phyloP scores from a whole-genome alignment of 2,797 vertebrate genomes.

The Sparus aurata region DNA sequence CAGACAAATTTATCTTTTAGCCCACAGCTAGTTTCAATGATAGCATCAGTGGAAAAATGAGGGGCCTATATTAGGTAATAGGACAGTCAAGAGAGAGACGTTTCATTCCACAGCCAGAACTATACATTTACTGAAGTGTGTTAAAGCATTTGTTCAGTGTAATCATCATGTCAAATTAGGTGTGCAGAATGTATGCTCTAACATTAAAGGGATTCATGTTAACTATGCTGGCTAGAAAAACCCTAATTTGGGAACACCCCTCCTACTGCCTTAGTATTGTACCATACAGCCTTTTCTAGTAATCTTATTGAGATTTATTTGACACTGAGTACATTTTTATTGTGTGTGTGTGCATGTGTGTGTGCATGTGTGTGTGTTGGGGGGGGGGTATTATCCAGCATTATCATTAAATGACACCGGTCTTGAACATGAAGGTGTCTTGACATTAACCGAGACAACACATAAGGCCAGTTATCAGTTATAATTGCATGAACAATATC shows the following conservation, averaged over 20 bases:
- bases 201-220: slow-evolving; percentile 44
- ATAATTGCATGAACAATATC: too few species aligned
- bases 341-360: too few species aligned
- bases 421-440: too few species aligned
- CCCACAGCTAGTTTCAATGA: slow-evolving; percentile 61
- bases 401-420: too few species aligned
- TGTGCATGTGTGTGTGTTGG: too few species aligned
- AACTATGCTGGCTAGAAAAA: not conserved
- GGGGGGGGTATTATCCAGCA: too few species aligned
- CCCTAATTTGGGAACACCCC: not conserved
- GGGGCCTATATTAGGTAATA: slow-evolving; percentile 53
- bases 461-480: too few species aligned
- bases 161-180: slow-evolving; percentile 53
- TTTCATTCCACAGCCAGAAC: slow-evolving; percentile 42
- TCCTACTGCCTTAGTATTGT: not conserved
- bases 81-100: slow-evolving; percentile 39
- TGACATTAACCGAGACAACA: too few species aligned
- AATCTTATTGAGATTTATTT: not conserved
- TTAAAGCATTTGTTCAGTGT: slow-evolving; percentile 43
- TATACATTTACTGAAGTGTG: slow-evolving; percentile 32
- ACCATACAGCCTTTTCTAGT: not conserved
- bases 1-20: slow-evolving; percentile 66
- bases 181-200: slow-evolving; percentile 23
- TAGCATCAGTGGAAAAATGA: slow-evolving; percentile 65
- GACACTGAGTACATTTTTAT: too few species aligned